These are phyloP conservation scores for Hydractinia echinata DNA, from an alignment of 30 jellyfish, hydroid and myxozoan genomes.

Conservation along the genomic window DNA sequence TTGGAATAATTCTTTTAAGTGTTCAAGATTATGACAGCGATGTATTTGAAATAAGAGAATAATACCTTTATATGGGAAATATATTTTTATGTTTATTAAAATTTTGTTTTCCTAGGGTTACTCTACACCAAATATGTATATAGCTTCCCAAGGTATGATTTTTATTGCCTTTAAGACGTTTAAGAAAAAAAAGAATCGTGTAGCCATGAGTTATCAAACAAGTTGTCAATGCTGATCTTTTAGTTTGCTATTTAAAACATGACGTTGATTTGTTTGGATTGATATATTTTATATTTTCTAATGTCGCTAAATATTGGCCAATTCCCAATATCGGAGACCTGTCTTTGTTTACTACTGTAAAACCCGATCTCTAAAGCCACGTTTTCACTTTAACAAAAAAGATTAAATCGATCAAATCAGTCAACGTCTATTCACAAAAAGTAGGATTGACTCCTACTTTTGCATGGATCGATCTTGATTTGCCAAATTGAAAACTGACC, in stretches of 20 bases:
- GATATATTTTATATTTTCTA: too few species aligned
- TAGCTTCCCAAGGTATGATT: conserved; percentile 5
- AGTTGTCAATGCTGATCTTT: neutral
- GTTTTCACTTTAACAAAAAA: too few species aligned
- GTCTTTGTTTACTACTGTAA: too few species aligned
- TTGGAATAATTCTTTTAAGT: neutral
- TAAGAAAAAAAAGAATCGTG: neutral
- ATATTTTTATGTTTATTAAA: neutral
- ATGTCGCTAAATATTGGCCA: too few species aligned
- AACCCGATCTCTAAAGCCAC: too few species aligned
- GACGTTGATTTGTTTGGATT: too few species aligned
- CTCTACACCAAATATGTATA: neutral
- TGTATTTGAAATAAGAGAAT: neutral
- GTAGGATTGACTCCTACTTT: neutral
- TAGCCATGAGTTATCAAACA: neutral
- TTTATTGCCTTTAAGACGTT: neutral
- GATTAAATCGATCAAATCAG: too few species aligned
- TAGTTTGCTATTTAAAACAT: too few species aligned
- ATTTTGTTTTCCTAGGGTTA: neutral
- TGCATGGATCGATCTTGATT: neutral
- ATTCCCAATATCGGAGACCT: too few species aligned
- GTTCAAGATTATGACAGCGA: neutral
- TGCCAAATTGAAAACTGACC: neutral
- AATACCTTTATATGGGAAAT: neutral
- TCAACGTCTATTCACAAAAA: neutral